phyloP scores from a whole-genome alignment of 2,888 invertebrate species.

The Gandaritis pyraliata region DNA sequence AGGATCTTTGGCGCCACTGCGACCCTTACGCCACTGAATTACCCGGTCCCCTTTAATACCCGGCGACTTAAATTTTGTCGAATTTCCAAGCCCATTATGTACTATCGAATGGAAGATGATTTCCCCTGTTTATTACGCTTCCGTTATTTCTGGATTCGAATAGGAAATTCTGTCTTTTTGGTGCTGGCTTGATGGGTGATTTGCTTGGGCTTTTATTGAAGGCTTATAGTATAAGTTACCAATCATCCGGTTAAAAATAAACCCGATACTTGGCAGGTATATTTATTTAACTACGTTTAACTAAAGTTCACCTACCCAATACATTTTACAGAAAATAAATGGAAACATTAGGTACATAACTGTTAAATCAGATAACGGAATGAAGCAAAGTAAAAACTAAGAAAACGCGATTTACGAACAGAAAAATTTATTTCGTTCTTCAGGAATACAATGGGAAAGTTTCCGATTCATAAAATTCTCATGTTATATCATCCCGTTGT shows the following conservation, averaged over 20 bases:
- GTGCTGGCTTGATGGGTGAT: constrained; percentile 19
- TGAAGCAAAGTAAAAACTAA: not conserved
- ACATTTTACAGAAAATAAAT: too few relatives aligned
- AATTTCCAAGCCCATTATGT: constrained; percentile 78
- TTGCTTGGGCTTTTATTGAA: constrained; percentile 6
- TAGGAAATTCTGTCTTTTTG: constrained; percentile 7
- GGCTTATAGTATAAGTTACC: not conserved
- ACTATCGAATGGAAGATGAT: constrained; percentile 77
- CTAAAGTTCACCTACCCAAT: too few relatives aligned
- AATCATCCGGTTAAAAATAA: not conserved
- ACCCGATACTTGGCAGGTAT: too few relatives aligned
- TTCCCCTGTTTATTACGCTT: constrained; percentile 70
- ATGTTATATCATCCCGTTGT: constrained; percentile 14
- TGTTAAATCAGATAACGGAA: too few relatives aligned
- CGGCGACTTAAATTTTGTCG: constrained; percentile 82
- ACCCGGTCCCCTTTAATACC: constrained; percentile 82
- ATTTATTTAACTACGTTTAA: too few relatives aligned
- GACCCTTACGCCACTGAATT: constrained; percentile 83
- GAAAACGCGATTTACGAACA: not conserved
- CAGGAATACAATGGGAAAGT: constrained; percentile 16
- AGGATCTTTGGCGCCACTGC: constrained; percentile 79
- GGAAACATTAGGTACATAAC: too few relatives aligned
- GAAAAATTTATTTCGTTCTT: constrained; percentile 2
- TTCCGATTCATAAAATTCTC: constrained; percentile 25
- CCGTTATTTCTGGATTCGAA: constrained; percentile 53